Evolutionary conservation across 2,113 vertebrate species (phyloP).

Genomic region (Cynopterus brachyotis): DNA sequence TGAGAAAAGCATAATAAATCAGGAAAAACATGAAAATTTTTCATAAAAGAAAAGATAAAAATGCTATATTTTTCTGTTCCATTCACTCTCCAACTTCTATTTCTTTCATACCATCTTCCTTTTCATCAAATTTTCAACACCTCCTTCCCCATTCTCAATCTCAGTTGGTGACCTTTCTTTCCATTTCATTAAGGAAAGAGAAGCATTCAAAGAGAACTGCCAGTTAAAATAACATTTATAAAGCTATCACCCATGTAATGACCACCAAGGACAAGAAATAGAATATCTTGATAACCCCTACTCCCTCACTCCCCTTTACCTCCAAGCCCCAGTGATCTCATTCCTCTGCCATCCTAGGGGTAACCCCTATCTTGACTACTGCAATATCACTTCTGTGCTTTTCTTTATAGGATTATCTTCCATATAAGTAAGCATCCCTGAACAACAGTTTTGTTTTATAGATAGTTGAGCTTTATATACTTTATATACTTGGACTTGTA

Average conservation of each 20-base stretch:
- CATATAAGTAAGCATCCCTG: not conserved
- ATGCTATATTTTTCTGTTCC: not conserved
- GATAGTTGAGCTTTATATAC: not conserved
- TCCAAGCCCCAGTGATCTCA: not conserved
- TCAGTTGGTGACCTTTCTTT: not conserved
- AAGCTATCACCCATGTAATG: not conserved
- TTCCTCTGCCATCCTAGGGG: not conserved
- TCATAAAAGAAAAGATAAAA: not conserved
- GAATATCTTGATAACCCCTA: not conserved
- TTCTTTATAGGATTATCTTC: not conserved
- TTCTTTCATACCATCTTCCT: not conserved
- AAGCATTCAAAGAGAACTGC: not conserved
- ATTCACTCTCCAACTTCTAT: not conserved
- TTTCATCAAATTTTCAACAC: not conserved
- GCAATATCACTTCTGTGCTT: not conserved
- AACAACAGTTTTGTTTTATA: slow-evolving; percentile 27
- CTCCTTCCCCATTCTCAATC: not conserved
- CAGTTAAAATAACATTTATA: not conserved
- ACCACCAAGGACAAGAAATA: not conserved
- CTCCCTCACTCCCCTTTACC: not conserved
- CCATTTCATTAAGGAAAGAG: slow-evolving; percentile 15
- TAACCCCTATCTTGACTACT: not conserved
- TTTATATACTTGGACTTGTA: not conserved
- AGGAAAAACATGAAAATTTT: not conserved
- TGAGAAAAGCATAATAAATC: not conserved